phyloP scores from a whole-genome alignment of 2,113 vertebrate species.

The Leuciscus idus region DNA sequence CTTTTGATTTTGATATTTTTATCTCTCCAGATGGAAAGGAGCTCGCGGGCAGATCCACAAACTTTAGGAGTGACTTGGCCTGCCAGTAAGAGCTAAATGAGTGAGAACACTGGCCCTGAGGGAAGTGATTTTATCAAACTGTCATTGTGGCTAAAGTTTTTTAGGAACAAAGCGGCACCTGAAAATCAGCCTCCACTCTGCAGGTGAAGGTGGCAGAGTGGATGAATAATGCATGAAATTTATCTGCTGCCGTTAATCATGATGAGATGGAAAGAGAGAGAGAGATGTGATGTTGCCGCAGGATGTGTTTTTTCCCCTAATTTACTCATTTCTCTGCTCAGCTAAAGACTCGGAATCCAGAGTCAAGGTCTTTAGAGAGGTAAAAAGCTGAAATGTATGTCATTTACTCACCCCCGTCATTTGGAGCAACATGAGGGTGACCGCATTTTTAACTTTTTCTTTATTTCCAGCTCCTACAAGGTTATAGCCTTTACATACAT shows the following conservation, averaged over 20 bases:
- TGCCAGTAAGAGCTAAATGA: slow-evolving; percentile 36
- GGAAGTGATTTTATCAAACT: slow-evolving; percentile 53
- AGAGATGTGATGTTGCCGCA: slow-evolving; percentile 1
- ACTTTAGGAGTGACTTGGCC: slow-evolving; percentile 12
- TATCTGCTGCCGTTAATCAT: slow-evolving; percentile 63
- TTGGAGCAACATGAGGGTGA: background rate
- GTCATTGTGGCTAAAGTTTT: slow-evolving; percentile 60
- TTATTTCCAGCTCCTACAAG: background rate
- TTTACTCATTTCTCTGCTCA: slow-evolving; percentile 23
- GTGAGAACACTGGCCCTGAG: slow-evolving; percentile 29
- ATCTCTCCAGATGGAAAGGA: slow-evolving; percentile 31
- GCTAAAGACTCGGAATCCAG: slow-evolving; percentile 1
- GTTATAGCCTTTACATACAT: background rate
- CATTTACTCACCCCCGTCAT: background rate
- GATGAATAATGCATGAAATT: slow-evolving; percentile 72
- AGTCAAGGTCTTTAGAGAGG: slow-evolving; percentile 32
- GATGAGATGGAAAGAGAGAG: slow-evolving; percentile 44
- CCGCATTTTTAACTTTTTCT: background rate
- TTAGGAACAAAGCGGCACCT: slow-evolving; percentile 43
- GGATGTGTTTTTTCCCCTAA: background rate
- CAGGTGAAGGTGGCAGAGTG: slow-evolving; percentile 58
- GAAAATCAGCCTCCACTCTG: slow-evolving; percentile 62
- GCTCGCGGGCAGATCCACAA: slow-evolving; percentile 2
- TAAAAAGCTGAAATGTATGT: slow-evolving; percentile 42
- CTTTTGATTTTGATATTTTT: slow-evolving; percentile 8